Evolutionary conservation across 2,888 invertebrate species (phyloP).

Genomic region (Prosopocoilus inquinatus): DNA sequence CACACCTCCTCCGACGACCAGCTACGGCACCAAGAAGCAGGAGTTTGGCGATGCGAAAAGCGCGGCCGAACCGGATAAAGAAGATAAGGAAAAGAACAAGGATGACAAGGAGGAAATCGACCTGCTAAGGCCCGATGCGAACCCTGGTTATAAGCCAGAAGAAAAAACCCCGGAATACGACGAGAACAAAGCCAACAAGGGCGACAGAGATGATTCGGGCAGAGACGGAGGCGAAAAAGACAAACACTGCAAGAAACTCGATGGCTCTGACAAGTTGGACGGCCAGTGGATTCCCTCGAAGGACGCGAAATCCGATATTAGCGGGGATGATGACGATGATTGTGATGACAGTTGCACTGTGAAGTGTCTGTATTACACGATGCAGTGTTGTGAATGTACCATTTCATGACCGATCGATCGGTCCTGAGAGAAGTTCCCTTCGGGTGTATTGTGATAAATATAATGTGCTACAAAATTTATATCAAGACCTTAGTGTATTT

Average conservation of each 20-base stretch:
- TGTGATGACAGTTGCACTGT: conserved; percentile 61
- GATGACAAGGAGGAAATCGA: conserved; percentile 26
- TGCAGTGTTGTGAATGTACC: conserved; percentile 66
- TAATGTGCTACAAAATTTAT: no score
- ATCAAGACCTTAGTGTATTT: no score
- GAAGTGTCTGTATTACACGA: conserved; percentile 61
- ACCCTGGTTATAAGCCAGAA: conserved; percentile 25
- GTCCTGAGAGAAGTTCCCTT: no score
- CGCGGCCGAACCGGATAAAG: conserved; percentile 18
- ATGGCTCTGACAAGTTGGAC: conserved; percentile 20
- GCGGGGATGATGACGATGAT: conserved; percentile 30
- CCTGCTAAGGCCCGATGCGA: conserved; percentile 17
- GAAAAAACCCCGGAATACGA: conserved; percentile 2
- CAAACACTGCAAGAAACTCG: conserved; percentile 13
- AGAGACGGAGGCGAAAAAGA: conserved; percentile 15
- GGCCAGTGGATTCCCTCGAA: conserved; percentile 18
- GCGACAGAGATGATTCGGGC: neutral
- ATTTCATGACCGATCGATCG: conserved; percentile 30
- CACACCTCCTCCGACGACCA: conserved; percentile 35
- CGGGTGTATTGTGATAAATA: no score
- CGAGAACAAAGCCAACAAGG: conserved; percentile 19
- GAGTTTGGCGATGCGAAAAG: conserved; percentile 14
- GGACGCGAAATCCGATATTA: conserved; percentile 18
- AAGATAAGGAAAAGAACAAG: conserved; percentile 20
- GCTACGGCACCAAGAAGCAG: conserved; percentile 20